Evolutionary conservation across 2,113 vertebrate genomes (phyloP).

Genomic region (Lepisosteus oculatus): DNA sequence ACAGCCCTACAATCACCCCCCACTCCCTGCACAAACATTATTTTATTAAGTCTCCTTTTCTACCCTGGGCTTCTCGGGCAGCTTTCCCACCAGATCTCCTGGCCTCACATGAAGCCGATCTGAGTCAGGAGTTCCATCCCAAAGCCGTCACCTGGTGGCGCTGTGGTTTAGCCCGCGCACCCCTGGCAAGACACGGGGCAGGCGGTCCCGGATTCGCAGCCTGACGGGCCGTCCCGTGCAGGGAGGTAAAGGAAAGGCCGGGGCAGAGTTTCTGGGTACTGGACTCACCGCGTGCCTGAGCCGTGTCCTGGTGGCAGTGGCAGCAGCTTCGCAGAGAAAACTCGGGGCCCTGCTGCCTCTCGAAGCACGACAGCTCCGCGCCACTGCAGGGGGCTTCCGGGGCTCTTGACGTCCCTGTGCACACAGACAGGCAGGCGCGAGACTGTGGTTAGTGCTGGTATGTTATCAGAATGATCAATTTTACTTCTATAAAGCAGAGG

Average conservation of each 20-base stretch:
- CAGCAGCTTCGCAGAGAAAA: conserved; percentile 71
- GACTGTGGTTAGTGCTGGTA: too few relatives aligned
- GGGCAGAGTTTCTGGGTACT: too few relatives aligned
- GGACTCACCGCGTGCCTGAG: conserved; percentile 76
- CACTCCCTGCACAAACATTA: too few relatives aligned
- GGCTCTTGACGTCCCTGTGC: conserved; percentile 72
- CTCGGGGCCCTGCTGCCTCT: conserved; percentile 67
- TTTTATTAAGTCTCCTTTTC: background rate
- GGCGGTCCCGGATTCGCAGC: too few relatives aligned
- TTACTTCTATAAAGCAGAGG: background rate
- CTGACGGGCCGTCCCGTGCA: background rate
- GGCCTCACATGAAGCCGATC: too few relatives aligned
- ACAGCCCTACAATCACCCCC: too few relatives aligned
- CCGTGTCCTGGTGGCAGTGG: conserved; percentile 70
- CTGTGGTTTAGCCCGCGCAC: too few relatives aligned
- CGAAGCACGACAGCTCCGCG: conserved; percentile 84
- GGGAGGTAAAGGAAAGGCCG: background rate
- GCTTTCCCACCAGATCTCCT: too few relatives aligned
- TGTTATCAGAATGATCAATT: too few relatives aligned
- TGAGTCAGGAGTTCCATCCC: too few relatives aligned
- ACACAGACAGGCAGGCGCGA: too few relatives aligned
- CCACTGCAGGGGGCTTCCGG: conserved; percentile 78
- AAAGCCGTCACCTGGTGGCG: background rate
- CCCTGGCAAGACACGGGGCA: background rate
- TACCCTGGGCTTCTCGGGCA: too few relatives aligned